These are phyloP conservation scores for Phymatocera aterrima DNA, from an alignment of 2,888 invertebrate species.

Conservation along the genomic window DNA sequence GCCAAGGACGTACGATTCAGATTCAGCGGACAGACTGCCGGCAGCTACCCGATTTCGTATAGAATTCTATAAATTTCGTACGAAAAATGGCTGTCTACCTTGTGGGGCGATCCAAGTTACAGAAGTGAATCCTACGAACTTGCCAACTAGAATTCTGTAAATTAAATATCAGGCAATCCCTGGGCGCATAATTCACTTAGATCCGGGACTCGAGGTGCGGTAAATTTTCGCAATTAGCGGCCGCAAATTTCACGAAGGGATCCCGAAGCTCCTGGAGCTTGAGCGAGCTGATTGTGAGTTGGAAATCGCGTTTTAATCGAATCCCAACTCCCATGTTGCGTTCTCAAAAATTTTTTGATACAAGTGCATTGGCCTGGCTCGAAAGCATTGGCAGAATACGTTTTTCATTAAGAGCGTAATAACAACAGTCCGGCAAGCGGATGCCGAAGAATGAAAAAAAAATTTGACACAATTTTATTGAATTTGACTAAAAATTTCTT, in stretches of 20 bases:
- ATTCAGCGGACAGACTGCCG: no score
- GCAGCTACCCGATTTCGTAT: background rate
- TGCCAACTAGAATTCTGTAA: background rate
- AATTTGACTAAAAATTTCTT: no score
- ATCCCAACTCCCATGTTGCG: background rate
- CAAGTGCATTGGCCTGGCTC: background rate
- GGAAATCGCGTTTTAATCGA: background rate
- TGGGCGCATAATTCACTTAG: conserved; percentile 23
- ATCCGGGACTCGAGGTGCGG: background rate
- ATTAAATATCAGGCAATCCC: background rate
- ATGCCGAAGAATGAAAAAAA: no score
- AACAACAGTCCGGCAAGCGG: no score
- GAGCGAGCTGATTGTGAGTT: background rate
- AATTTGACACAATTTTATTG: no score
- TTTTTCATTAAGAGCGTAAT: no score
- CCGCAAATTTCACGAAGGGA: background rate
- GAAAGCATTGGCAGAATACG: background rate
- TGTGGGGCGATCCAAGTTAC: no score
- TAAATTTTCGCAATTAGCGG: conserved; percentile 3
- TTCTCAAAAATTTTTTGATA: background rate
- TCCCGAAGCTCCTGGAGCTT: background rate
- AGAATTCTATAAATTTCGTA: background rate
- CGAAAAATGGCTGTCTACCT: no score
- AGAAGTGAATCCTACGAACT: background rate
- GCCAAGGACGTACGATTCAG: no score